These are phyloP conservation scores for Tonatia bakeri DNA, from an alignment of 2,113 vertebrate species.

Conservation along the genomic window DNA sequence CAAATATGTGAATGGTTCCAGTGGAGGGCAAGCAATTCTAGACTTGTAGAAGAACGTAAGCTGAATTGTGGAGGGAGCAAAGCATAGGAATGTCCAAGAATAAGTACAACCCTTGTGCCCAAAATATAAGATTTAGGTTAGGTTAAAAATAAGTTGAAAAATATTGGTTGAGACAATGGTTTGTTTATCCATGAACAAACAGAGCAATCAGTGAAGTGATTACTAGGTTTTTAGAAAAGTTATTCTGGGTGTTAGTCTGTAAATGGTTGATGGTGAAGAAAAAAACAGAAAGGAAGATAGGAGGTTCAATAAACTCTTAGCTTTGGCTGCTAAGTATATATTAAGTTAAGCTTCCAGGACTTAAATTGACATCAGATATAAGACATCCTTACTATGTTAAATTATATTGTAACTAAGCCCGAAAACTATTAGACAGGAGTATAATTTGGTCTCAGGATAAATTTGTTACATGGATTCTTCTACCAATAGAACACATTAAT, in stretches of 20 bases:
- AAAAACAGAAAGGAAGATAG: not conserved
- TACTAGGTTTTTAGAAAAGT: not conserved
- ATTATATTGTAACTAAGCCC: not conserved
- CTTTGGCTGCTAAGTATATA: not conserved
- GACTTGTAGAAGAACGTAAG: not conserved
- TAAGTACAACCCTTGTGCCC: not conserved
- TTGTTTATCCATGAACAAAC: not conserved
- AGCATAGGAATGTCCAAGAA: not conserved
- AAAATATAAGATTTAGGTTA: not conserved
- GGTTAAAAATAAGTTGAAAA: not conserved
- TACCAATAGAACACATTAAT: not conserved
- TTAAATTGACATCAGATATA: conserved; percentile 9
- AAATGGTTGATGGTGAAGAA: not conserved
- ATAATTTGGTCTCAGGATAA: not conserved
- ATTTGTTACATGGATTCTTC: not conserved
- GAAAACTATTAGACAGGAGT: not conserved
- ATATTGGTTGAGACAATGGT: not conserved
- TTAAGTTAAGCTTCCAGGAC: not conserved
- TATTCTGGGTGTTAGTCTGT: not conserved
- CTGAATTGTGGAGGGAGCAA: not conserved
- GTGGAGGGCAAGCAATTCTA: not conserved
- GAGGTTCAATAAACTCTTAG: not conserved
- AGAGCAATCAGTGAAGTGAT: not conserved
- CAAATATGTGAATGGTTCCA: not conserved
- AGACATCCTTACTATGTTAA: not conserved